These are phyloP conservation scores for Malurus elegans DNA, from an alignment of 2,113 vertebrate genomes.

Conservation along the genomic window DNA sequence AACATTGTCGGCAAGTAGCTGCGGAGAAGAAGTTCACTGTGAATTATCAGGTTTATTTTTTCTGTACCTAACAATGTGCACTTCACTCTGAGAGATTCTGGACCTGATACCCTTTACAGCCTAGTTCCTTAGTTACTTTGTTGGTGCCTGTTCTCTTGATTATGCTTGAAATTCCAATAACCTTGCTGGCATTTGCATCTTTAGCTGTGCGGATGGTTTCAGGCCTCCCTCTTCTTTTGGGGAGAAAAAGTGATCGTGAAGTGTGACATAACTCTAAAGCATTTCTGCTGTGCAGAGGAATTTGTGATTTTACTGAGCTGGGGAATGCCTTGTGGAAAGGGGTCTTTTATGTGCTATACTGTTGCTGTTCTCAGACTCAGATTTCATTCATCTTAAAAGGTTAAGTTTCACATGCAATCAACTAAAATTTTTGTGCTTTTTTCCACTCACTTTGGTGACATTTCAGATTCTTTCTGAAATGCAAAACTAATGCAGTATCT, in stretches of 20 bases:
- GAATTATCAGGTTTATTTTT: neutral
- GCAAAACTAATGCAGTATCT: neutral
- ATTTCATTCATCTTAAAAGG: constrained; percentile 11
- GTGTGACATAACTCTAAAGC: constrained; percentile 10
- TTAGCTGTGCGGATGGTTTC: neutral
- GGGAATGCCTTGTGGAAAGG: neutral
- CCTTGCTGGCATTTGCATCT: neutral
- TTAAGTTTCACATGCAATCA: constrained; percentile 1
- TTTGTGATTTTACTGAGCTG: constrained; percentile 35
- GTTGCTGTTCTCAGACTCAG: neutral
- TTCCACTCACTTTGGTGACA: neutral
- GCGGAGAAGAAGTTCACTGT: neutral
- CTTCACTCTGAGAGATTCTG: neutral
- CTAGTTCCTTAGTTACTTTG: neutral
- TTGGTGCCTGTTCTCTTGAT: neutral
- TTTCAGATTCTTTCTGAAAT: neutral
- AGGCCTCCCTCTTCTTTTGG: neutral
- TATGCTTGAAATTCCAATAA: neutral
- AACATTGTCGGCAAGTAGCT: neutral
- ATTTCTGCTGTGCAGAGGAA: constrained; percentile 5
- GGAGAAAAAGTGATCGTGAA: neutral
- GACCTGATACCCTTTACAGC: neutral
- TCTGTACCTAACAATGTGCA: rapidly evolving
- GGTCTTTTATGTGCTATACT: neutral
- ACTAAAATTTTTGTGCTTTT: neutral